phyloP scores from a whole-genome alignment of 2,888 invertebrate species.

The Selenia dentaria region DNA sequence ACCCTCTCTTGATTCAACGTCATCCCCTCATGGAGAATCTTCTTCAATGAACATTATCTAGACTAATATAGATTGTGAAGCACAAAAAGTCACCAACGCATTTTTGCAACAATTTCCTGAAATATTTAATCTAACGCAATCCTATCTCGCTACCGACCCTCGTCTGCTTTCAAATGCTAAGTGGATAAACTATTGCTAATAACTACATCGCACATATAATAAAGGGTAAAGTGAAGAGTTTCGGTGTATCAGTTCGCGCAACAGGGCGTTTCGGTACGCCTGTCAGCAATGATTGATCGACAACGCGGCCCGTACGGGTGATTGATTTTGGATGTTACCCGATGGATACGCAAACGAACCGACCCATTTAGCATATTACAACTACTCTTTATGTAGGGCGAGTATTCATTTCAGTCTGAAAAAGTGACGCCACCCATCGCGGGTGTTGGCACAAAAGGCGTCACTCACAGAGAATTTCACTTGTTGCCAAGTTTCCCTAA shows the following conservation, averaged over 20 bases:
- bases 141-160: slow-evolving; percentile 17
- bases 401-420: slow-evolving; percentile 29
- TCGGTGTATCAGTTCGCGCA: slow-evolving; percentile 27
- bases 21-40: no score
- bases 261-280: slow-evolving; percentile 33
- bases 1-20: no score
- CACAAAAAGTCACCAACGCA: no score
- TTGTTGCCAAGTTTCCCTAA: slow-evolving; percentile 15
- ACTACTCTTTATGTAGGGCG: slow-evolving; percentile 23
- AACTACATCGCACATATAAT: slow-evolving; percentile 3
- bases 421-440: slow-evolving; percentile 21
- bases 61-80: no score
- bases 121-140: slow-evolving; percentile 14
- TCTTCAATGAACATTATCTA: no score
- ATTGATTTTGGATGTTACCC: slow-evolving; percentile 55
- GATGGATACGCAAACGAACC: slow-evolving; percentile 46
- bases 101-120: not conserved
- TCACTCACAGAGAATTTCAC: slow-evolving; percentile 22
- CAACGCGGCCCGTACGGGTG: slow-evolving; percentile 38
- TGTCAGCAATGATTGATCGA: slow-evolving; percentile 55
- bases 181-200: slow-evolving; percentile 20
- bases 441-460: slow-evolving; percentile 19
- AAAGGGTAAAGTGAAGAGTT: slow-evolving; percentile 5
- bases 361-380: slow-evolving; percentile 41
- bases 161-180: slow-evolving; percentile 20